Evolutionary conservation across 2,888 invertebrate genomes (phyloP).

Genomic region (Chrysolina haemoptera): DNA sequence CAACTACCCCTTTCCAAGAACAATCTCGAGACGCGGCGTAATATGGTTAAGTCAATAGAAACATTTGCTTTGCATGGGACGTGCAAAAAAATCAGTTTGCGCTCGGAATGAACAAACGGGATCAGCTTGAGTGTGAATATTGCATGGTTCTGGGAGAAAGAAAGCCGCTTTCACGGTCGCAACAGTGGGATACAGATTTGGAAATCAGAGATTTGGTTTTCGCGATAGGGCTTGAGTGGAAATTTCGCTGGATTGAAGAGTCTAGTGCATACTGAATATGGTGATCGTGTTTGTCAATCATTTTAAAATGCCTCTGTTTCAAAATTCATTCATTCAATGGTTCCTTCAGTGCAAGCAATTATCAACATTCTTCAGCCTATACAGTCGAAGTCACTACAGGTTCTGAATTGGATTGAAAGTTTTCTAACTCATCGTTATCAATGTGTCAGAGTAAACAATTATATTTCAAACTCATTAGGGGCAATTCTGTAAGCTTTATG

Average conservation of each 20-base stretch:
- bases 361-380: no score
- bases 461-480: no score
- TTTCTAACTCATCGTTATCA: no score
- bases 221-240: not conserved
- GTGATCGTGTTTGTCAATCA: no score
- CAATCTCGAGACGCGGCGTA: constrained; percentile 8
- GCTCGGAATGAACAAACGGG: constrained; percentile 1
- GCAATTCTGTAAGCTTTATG: no score
- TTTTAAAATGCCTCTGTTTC: no score
- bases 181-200: not conserved
- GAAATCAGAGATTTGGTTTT: not conserved
- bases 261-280: not conserved
- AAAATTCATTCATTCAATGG: no score
- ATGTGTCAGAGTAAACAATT: no score
- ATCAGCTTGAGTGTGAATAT: constrained; percentile 15
- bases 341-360: no score
- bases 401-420: no score
- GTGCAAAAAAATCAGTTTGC: constrained; percentile 12
- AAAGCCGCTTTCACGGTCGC: not conserved
- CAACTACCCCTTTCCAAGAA: constrained; percentile 4
- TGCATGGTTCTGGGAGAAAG: not conserved
- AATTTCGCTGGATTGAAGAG: not conserved
- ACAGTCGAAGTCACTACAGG: no score
- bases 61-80: constrained; percentile 20
- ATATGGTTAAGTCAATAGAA: constrained; percentile 18